Conservation (phyloP, 2,797 vertebrate species). For the Astyanax mexicanus region DNA sequence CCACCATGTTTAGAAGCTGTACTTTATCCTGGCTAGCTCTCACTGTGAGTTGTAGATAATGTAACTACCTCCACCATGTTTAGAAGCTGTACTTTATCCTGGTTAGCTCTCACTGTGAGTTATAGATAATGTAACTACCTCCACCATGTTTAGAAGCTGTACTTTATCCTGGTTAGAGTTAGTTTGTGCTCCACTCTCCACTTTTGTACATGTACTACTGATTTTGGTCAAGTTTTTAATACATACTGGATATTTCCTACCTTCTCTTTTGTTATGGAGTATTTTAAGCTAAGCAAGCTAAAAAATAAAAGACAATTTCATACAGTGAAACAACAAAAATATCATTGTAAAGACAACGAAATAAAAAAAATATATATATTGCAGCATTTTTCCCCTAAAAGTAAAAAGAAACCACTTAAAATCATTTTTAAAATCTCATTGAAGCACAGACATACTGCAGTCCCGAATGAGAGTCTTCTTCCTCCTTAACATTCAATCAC, state of each 20-base stretch:
- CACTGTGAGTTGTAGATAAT: too few relatives aligned
- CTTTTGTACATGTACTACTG: slow-evolving; percentile 80
- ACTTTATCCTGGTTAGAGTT: too few relatives aligned
- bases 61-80: too few relatives aligned
- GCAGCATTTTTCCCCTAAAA: background rate
- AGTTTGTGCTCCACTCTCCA: too few relatives aligned
- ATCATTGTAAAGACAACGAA: slow-evolving; percentile 71
- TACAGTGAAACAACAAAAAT: slow-evolving; percentile 83
- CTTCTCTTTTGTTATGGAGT: slow-evolving; percentile 76
- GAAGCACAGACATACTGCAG: background rate
- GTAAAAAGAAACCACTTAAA: background rate
- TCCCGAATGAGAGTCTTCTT: slow-evolving; percentile 68
- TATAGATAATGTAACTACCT: too few relatives aligned
- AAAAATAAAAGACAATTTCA: slow-evolving; percentile 83
- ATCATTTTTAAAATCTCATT: background rate
- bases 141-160: too few relatives aligned
- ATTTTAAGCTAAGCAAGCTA: slow-evolving; percentile 94
- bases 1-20: too few relatives aligned
- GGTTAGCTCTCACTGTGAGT: too few relatives aligned
- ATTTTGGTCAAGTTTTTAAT: slow-evolving; percentile 66
- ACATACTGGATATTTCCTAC: slow-evolving; percentile 10
- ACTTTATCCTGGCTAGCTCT: too few relatives aligned
- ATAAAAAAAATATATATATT: slow-evolving; percentile 71
- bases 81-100: too few relatives aligned
- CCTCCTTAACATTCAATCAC: slow-evolving; percentile 81